Percentiles rank a stretch among this genome's conserved stretches.
These are phyloP conservation scores for Eupithecia insigniata DNA, from an alignment of 2,888 invertebrate species.

Conservation along the genomic window DNA sequence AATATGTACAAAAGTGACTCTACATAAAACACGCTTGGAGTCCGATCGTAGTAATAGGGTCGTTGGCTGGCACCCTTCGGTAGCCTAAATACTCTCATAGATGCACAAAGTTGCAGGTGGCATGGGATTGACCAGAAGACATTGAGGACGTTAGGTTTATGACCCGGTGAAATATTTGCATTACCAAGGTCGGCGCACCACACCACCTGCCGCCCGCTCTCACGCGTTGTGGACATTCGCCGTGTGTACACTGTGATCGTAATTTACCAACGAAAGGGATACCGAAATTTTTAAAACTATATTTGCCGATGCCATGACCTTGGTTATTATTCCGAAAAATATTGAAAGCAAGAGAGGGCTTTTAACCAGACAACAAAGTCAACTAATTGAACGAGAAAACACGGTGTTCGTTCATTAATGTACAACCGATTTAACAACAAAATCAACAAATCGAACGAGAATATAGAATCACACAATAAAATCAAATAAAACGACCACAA, in stretches of 20 bases:
- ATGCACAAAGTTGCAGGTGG: conserved; percentile 28
- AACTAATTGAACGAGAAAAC: not conserved
- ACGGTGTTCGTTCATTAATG: not conserved
- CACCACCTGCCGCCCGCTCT: conserved; percentile 62
- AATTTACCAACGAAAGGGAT: conserved; percentile 39
- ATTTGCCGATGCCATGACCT: conserved; percentile 31
- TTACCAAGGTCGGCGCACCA: conserved; percentile 67
- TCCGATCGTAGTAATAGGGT: not conserved
- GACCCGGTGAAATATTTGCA: conserved; percentile 68
- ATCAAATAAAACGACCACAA: not conserved
- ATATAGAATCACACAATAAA: not conserved
- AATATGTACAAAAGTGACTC: no score
- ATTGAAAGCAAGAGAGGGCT: not conserved
- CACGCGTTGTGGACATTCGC: conserved; percentile 36
- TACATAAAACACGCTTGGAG: not conserved
- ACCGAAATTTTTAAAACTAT: conserved; percentile 41
- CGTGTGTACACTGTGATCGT: conserved; percentile 35
- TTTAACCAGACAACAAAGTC: not conserved
- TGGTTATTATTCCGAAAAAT: conserved; percentile 18
- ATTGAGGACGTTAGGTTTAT: conserved; percentile 59
- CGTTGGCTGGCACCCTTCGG: not conserved
- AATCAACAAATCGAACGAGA: not conserved
- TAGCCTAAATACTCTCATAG: not conserved
- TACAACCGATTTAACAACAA: conserved; percentile 2
- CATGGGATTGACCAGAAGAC: conserved; percentile 46